Base-by-base conservation (phyloP, 2,797 vertebrate genomes). In the Bradypodion pumilum region DNA sequence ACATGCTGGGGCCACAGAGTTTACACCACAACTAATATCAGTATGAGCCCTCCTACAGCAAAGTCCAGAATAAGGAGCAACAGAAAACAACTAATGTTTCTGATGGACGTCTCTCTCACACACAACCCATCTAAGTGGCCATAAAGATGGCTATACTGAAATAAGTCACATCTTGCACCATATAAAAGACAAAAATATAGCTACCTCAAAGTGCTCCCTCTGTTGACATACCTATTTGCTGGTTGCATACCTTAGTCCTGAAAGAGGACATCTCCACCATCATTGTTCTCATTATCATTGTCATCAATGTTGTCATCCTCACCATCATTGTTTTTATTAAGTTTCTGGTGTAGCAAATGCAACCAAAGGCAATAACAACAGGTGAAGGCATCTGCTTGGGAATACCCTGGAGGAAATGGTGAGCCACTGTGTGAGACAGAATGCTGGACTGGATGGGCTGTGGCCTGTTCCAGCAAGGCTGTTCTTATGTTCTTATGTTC, bases 61-160 rank as follows among this genome's bases (percentile, higher is more conserved):
- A 65, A 2, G 1, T 87, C 68, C 10, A 0, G 19, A 1, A 7
- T n/a, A 44, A 65, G 46, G 4, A 2, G 0, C 1, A 29, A 25
- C 0, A 77, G 56, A 81, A 86, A 25, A 0, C 29, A 9, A 7
- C 0, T 0, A 42, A 72, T 56, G 0, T 27, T 82, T 76, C 37
- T 27, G 82, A 8, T 49, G 35, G 25, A n/a, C n/a, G 12, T 75
- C 23, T 44, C 81, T 29, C 27, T 86, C 68, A 49, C 5, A 74
- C 32, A 32, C 0, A 78, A 74, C 49, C 13, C 21, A 32, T 7
- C 56, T 59, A 79, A 49, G n/a, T 77, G 27, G 52, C 52, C 66
- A 44, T 37, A 40, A 65, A 49, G 59, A 35, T 9, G 35, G 12
- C 27, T 68, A 13, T 2, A 52, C 80, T 52, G 32, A 21, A 62